These are phyloP conservation scores for Drosophila ustulata DNA, from an alignment of 2,888 invertebrate genomes.

Conservation along the genomic window DNA sequence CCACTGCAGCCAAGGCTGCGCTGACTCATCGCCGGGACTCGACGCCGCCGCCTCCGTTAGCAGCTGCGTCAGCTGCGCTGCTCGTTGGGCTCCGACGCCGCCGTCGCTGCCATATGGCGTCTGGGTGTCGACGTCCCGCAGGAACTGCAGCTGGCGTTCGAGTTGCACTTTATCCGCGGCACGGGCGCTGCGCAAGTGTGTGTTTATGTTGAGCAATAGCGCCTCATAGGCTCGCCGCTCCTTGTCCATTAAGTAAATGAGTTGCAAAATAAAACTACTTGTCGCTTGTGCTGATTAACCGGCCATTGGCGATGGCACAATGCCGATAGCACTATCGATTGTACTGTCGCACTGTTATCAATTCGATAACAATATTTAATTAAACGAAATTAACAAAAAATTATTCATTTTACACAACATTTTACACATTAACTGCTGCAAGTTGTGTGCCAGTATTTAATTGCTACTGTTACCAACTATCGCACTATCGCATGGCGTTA, in stretches of 20 bases:
- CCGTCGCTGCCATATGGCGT: conserved; percentile 29
- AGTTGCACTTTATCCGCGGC: conserved; percentile 7
- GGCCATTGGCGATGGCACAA: no score
- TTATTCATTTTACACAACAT: no score
- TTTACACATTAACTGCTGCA: no score
- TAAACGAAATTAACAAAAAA: no score
- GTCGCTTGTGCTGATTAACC: no score
- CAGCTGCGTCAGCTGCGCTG: conserved; percentile 47
- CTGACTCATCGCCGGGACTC: conserved; percentile 17
- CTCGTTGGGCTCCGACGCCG: neutral
- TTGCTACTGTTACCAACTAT: neutral
- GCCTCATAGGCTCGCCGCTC: conserved; percentile 45
- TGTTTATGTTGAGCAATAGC: conserved; percentile 42
- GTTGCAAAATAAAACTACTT: no score
- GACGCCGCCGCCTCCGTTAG: conserved; percentile 29
- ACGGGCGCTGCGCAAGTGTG: conserved; percentile 5
- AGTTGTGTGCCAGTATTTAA: neutral
- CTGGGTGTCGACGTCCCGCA: conserved; percentile 39
- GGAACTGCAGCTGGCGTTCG: conserved; percentile 48
- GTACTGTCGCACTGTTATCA: no score
- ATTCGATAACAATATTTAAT: no score
- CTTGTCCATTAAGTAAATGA: conserved; percentile 55
- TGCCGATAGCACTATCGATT: no score
- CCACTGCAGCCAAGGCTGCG: conserved; percentile 58
- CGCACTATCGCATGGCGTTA: neutral